A percentile compares a stretch with the other conserved stretches of the same genome.
These are phyloP conservation scores for Parnassius mnemosyne DNA, from an alignment of 2,888 invertebrate species.

Conservation along the genomic window DNA sequence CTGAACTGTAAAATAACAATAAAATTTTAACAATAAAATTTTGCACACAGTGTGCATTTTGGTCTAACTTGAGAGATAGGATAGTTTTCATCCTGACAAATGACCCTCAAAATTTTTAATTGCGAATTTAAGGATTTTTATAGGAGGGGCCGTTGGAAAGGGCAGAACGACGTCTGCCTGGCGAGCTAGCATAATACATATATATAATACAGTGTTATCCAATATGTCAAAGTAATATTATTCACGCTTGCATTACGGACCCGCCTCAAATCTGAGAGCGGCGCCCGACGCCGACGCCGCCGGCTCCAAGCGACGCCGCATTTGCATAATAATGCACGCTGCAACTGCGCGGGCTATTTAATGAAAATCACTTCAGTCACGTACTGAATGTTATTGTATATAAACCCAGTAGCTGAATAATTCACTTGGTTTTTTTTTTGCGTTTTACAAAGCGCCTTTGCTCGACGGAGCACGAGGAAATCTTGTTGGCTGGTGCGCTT, in stretches of 20 bases:
- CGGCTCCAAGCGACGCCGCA: conserved; percentile 40
- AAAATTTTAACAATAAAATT: too few species aligned
- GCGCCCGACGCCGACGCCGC: conserved; percentile 43
- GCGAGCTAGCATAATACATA: too few species aligned
- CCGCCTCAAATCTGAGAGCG: conserved; percentile 33
- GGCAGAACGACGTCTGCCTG: too few species aligned
- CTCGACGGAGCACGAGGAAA: background rate
- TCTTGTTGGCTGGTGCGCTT: background rate
- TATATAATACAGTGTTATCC: too few species aligned
- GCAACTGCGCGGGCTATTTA: conserved; percentile 51
- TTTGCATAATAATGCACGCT: conserved; percentile 64
- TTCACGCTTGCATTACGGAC: conserved; percentile 26
- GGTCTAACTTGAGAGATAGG: too few species aligned
- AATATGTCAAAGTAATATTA: conserved; percentile 6
- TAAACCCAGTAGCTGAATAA: conserved; percentile 19
- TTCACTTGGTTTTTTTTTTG: conserved; percentile 15
- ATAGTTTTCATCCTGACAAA: too few species aligned
- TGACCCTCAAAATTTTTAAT: too few species aligned
- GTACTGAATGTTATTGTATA: conserved; percentile 29
- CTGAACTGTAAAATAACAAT: too few species aligned
- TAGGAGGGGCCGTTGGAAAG: too few species aligned
- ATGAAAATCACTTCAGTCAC: conserved; percentile 54
- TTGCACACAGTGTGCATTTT: too few species aligned
- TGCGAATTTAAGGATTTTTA: too few species aligned
- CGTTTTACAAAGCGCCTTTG: background rate